Evolutionary conservation across 2,888 invertebrate genomes (phyloP), one percentile per base, ranked within the genome.

Genomic region (Petrolisthes cinctipes): DNA sequence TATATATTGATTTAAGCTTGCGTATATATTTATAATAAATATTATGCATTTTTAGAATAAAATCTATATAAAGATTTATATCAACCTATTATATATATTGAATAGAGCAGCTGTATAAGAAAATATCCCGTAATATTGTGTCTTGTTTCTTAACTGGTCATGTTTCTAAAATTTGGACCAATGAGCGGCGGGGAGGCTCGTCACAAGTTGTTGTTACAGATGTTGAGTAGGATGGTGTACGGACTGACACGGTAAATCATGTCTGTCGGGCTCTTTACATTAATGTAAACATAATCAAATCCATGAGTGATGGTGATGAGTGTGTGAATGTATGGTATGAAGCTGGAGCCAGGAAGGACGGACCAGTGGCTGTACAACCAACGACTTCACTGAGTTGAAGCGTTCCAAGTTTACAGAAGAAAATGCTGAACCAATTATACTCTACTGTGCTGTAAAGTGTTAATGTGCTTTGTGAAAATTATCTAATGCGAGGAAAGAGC

Each of bases 141-240:
- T 56, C 23, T 56, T 23, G 23, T 75, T 83, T 54, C 75, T 83
- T 75, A 54, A 75, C 83, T 37, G 75, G 85, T 68, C 85, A 85
- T 79, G 79, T 79, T 85, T 66, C 68, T 85, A 68, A 78, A 79
- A 20, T 85, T 20, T 79, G 79, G 85, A 85, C 85, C 85, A 85
- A 85, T 85, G 37, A 54, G 85, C 6, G 53, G 5, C 20, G 4
- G 54, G 71, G 82, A 37, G 20, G 54, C 11, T 53, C 37, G 83
- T 83, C 73, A 83, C 83, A 83, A 83, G 83, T 83, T 83, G 83
- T 83, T 83, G 83, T 83, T 73, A 68, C 82, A 82, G 82, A 82
- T 82, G 82, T 82, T 82, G 53, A 71, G 82, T 5, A 51, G 73
- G 61, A 23, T 14, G 73, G 20, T 73, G 66, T n/a, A 23, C 20